A percentile compares a stretch with the other conserved stretches of the same genome.
These are phyloP conservation scores for Falco rusticolus DNA, from an alignment of 2,797 vertebrate genomes.

Conservation along the genomic window DNA sequence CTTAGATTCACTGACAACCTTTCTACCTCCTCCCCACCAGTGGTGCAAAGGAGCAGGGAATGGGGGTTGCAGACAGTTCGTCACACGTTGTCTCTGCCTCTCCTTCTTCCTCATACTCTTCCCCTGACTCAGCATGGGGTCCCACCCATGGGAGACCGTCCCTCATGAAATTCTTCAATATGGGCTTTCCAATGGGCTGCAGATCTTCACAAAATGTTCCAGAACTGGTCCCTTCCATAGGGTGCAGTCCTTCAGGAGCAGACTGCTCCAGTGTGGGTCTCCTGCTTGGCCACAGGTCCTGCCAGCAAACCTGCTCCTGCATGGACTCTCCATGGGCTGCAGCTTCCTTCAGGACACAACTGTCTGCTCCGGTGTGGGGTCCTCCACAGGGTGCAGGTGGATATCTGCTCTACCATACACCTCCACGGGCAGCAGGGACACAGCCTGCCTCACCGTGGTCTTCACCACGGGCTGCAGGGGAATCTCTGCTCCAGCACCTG, in stretches of 20 bases:
- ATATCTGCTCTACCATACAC: accelerated
- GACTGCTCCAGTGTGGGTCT: neutral
- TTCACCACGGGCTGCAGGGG: accelerated
- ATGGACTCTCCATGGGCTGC: neutral
- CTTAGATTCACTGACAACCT: neutral
- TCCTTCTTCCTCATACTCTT: neutral
- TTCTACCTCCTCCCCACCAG: neutral
- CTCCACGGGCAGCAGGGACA: neutral
- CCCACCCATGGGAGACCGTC: neutral
- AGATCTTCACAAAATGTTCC: neutral
- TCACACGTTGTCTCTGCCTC: neutral
- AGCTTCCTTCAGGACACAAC: neutral
- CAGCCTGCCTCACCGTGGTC: neutral
- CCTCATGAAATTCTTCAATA: accelerated
- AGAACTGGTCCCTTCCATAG: accelerated
- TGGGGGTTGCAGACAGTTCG: neutral
- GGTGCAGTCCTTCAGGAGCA: neutral
- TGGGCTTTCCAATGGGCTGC: neutral
- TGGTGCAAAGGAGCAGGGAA: accelerated
- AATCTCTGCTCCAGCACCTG: accelerated
- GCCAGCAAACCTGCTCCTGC: neutral
- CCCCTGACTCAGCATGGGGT: accelerated
- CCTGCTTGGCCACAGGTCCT: neutral
- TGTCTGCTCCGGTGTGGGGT: accelerated
- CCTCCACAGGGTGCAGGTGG: neutral